Conservation (phyloP, 2,888 invertebrate species). For the Pollenia amentaria region DNA sequence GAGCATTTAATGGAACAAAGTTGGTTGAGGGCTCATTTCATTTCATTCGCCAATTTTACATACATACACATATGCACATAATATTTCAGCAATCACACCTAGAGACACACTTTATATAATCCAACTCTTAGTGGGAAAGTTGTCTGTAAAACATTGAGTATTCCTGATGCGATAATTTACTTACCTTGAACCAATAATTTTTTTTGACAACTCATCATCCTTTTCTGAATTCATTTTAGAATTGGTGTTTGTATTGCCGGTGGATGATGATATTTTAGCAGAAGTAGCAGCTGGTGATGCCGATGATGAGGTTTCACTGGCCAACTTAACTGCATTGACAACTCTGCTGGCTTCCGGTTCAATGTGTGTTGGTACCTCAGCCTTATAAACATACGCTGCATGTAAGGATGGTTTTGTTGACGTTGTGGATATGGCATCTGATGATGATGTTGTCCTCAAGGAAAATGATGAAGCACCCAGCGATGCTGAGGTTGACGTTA, state of each 20-base stretch:
- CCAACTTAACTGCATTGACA: constrained; percentile 68
- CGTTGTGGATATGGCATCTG: constrained; percentile 63
- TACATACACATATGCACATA: too few species aligned
- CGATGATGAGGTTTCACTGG: constrained; percentile 63
- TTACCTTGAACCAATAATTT: constrained; percentile 88
- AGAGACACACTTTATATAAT: too few species aligned
- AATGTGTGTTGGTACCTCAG: constrained; percentile 75
- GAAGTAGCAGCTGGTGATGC: constrained; percentile 14
- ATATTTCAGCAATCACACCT: too few species aligned
- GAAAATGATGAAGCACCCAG: constrained; percentile 44
- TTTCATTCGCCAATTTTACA: too few species aligned
- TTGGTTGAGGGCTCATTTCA: too few species aligned
- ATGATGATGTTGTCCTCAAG: constrained; percentile 28
- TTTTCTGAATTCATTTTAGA: constrained; percentile 75
- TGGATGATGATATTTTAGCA: constrained; percentile 32
- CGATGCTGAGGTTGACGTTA: constrained; percentile 56
- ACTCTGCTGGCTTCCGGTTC: constrained; percentile 78
- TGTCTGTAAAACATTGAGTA: neutral
- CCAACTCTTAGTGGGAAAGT: too few species aligned
- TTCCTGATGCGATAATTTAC: constrained; percentile 69
- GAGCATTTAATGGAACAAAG: too few species aligned
- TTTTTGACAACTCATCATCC: constrained; percentile 86
- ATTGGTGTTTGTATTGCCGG: constrained; percentile 32
- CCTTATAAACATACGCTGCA: constrained; percentile 71
- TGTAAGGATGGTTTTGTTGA: constrained; percentile 69